phyloP scores from a whole-genome alignment of 2,113 vertebrate species.

The Anthoscopus minutus region DNA sequence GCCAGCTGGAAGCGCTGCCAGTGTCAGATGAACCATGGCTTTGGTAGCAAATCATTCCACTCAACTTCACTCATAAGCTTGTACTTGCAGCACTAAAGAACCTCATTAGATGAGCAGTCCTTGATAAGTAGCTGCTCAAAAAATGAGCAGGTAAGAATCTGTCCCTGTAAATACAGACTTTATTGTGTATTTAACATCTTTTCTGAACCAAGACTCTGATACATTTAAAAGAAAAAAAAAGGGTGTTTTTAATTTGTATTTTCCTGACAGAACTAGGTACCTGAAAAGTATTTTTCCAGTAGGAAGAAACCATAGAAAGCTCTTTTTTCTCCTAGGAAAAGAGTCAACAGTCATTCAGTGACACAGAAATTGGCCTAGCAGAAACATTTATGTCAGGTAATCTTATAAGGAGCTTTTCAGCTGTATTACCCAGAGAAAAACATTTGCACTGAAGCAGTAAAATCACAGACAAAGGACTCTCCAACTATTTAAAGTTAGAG shows the following conservation, averaged over 20 bases:
- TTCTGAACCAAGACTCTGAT: neutral
- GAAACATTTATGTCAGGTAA: conserved; percentile 46
- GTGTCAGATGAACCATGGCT: neutral
- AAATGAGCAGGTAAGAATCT: neutral
- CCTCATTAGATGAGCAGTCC: neutral
- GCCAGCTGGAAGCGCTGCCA: neutral
- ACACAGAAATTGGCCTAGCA: conserved; percentile 2
- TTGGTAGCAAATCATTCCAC: neutral
- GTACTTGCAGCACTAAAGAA: neutral
- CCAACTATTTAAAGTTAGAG: too few species aligned
- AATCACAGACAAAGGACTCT: too few species aligned
- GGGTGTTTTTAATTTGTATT: neutral
- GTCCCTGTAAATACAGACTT: neutral
- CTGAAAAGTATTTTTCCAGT: neutral
- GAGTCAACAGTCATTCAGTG: conserved; percentile 5
- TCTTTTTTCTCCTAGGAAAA: neutral
- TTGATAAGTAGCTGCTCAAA: neutral
- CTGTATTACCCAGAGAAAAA: conserved; percentile 29
- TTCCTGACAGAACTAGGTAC: neutral
- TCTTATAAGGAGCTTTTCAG: conserved; percentile 41
- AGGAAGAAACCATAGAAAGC: neutral
- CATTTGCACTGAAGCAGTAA: too few species aligned
- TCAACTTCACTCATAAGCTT: neutral
- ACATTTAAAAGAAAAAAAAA: neutral
- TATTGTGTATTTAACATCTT: neutral